Evolutionary conservation across 1,140 invertebrate species (phyloP).

Genomic region (Drosophila pallidifrons): DNA sequence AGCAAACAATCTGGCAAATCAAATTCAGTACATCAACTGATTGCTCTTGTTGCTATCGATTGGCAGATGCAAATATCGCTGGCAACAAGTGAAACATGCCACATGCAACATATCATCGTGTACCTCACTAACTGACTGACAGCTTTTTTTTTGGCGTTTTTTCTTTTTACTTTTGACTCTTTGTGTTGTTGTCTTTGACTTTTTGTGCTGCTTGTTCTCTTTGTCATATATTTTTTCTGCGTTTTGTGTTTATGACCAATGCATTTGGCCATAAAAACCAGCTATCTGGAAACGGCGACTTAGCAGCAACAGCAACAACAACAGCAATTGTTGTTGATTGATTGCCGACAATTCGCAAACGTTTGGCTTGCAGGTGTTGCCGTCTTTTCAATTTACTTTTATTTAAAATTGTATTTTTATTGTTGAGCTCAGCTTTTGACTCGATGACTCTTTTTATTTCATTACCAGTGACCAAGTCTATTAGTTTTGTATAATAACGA

Average conservation of each 20-base stretch:
- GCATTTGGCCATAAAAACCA: conserved; percentile 71
- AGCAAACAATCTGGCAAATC: conserved; percentile 61
- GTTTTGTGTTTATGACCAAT: conserved; percentile 59
- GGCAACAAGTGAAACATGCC: conserved; percentile 62
- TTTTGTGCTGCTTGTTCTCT: conserved; percentile 9
- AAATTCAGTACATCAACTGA: conserved; percentile 77
- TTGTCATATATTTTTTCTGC: conserved; percentile 31
- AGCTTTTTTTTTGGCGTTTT: conserved; percentile 10
- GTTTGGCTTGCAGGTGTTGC: conserved; percentile 63
- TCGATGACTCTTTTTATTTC: neutral
- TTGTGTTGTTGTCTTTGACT: conserved; percentile 11
- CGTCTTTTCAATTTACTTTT: conserved; percentile 58
- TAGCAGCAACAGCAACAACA: conserved; percentile 44
- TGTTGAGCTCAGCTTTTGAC: conserved; percentile 21
- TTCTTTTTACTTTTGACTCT: neutral
- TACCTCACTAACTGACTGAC: conserved; percentile 9
- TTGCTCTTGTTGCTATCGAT: conserved; percentile 75
- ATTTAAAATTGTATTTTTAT: conserved; percentile 23
- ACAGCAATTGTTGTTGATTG: conserved; percentile 65
- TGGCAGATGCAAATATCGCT: conserved; percentile 72
- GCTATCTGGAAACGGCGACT: conserved; percentile 58
- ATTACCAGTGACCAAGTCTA: neutral
- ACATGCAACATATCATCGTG: conserved; percentile 29
- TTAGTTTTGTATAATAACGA: conserved; percentile 4
- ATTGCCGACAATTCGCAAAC: conserved; percentile 71